phyloP scores from a whole-genome alignment of 2,888 invertebrate species.

The Heterodera filipjevi region DNA sequence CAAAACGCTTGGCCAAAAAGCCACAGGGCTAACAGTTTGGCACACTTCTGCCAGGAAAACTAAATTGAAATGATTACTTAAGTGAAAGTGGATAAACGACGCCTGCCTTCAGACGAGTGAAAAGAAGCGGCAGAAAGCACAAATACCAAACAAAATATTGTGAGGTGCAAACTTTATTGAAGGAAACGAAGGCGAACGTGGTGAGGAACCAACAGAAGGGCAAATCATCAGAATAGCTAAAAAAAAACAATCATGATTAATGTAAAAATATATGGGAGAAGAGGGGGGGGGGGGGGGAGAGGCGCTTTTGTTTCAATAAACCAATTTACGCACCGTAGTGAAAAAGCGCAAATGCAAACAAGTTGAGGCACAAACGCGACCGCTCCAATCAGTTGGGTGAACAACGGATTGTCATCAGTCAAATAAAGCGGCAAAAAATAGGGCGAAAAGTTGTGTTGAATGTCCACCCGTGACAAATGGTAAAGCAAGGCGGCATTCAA shows the following conservation, averaged over 20 bases:
- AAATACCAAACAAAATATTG: conserved; percentile 95
- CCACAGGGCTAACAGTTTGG: conserved; percentile 70
- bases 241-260: too few species aligned
- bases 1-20: conserved; percentile 79
- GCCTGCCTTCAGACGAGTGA: conserved; percentile 47
- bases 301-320: too few species aligned
- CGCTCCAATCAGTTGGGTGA: conserved; percentile 48
- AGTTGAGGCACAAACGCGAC: conserved; percentile 62
- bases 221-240: conserved; percentile 70
- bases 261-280: too few species aligned
- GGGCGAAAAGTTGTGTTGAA: conserved; percentile 91
- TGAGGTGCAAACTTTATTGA: conserved; percentile 93
- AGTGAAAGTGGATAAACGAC: too few species aligned
- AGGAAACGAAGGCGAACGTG: conserved; percentile 85
- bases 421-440: conserved; percentile 91
- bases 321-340: conserved; percentile 45
- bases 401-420: conserved; percentile 64
- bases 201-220: conserved; percentile 83
- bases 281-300: too few species aligned
- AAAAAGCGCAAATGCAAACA: conserved; percentile 46
- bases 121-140: conserved; percentile 80
- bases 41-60: conserved; percentile 42
- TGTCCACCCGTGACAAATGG: conserved; percentile 78
- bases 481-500: conserved; percentile 88
- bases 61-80: conserved; percentile 40